A percentile compares a stretch with the other conserved stretches of the same genome.
Evolutionary conservation across 1,140 invertebrate species (phyloP).

Genomic region (Zophobas morio): DNA sequence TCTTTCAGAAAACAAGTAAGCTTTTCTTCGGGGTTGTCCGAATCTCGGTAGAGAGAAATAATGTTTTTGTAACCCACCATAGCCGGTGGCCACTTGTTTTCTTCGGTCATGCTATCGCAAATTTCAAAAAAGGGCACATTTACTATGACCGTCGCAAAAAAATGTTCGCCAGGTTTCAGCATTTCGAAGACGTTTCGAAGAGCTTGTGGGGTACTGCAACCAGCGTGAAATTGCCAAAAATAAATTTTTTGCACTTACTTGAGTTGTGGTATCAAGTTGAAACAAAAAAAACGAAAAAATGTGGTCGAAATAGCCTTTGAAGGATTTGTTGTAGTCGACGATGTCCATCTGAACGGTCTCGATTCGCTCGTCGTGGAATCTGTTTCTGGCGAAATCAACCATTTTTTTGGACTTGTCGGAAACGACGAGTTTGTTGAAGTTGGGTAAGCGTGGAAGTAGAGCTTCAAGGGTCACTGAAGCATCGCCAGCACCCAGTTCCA

Average conservation of each 20-base stretch:
- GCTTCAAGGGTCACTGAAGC: background rate
- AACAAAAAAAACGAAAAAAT: slow-evolving; percentile 83
- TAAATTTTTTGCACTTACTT: slow-evolving; percentile 66
- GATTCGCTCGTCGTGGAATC: background rate
- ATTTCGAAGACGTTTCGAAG: too few species aligned
- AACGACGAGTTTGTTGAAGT: background rate
- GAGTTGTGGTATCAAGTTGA: slow-evolving; percentile 86
- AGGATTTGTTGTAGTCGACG: background rate
- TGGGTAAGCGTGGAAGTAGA: background rate
- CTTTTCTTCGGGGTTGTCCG: too few species aligned
- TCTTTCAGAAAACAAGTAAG: too few species aligned
- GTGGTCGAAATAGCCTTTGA: background rate
- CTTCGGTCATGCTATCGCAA: too few species aligned
- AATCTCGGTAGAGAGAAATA: too few species aligned
- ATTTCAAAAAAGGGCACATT: too few species aligned
- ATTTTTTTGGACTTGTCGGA: background rate
- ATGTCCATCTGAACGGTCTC: background rate
- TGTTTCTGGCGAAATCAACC: background rate
- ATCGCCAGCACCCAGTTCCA: background rate
- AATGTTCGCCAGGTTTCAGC: too few species aligned
- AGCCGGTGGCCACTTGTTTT: too few species aligned
- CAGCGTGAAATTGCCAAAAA: too few species aligned
- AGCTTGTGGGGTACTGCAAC: too few species aligned
- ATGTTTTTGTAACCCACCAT: too few species aligned
- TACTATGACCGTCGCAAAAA: too few species aligned